phyloP scores from a whole-genome alignment of 1,140 invertebrate species.

The Drosophila varians region DNA sequence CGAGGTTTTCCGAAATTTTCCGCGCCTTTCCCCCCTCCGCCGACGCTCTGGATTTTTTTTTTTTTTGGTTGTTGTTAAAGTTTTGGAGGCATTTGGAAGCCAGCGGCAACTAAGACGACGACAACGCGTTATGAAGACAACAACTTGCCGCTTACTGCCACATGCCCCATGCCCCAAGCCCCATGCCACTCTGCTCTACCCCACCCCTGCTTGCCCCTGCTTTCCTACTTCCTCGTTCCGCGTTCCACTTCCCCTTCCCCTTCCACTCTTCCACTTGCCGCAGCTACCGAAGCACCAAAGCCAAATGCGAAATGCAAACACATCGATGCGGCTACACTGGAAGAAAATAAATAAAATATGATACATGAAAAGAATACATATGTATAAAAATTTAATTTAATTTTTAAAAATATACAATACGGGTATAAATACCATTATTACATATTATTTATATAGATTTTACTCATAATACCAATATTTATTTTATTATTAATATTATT shows the following conservation, averaged over 20 bases:
- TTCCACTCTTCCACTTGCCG: conserved; percentile 31
- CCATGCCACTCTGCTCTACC: not conserved
- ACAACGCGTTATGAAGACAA: conserved; percentile 57
- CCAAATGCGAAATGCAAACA: conserved; percentile 78
- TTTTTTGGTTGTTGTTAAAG: conserved; percentile 15
- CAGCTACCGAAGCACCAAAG: conserved; percentile 18
- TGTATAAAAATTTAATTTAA: too few relatives aligned
- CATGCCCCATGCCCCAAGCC: not conserved
- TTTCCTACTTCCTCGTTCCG: not conserved
- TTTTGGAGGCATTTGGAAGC: conserved; percentile 27
- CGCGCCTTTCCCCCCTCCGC: not conserved
- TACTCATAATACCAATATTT: too few relatives aligned
- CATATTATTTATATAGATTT: too few relatives aligned
- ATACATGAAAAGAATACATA: not conserved
- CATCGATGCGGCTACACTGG: conserved; percentile 1
- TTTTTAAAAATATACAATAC: too few relatives aligned
- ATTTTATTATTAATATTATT: too few relatives aligned
- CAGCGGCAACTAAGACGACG: conserved; percentile 44
- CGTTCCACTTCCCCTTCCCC: not conserved
- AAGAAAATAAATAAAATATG: not conserved
- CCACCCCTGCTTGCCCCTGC: too few relatives aligned
- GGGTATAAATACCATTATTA: too few relatives aligned
- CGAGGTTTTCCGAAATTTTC: not conserved
- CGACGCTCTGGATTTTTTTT: not conserved
- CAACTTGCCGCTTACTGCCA: conserved; percentile 31